These are phyloP conservation scores for Macropis europaea DNA, from an alignment of 2,888 invertebrate genomes.

Conservation along the genomic window DNA sequence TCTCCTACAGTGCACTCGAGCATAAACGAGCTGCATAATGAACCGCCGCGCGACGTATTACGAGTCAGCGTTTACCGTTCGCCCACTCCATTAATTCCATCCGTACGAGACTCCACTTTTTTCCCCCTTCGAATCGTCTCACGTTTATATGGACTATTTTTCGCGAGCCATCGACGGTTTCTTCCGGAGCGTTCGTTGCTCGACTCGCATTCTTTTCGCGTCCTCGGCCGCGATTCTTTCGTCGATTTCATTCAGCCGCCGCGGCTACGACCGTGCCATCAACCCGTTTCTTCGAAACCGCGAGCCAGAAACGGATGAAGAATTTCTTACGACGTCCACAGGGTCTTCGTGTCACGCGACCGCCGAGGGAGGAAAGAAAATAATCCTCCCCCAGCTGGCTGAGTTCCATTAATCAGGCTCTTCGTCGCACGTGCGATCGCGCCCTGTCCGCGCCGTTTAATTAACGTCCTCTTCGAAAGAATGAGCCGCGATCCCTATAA, in stretches of 20 bases:
- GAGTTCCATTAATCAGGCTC: constrained; percentile 61
- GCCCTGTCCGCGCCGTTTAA: constrained; percentile 61
- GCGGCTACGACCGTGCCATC: too few relatives aligned
- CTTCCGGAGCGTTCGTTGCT: too few relatives aligned
- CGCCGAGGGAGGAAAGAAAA: constrained; percentile 39
- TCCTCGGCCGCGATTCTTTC: neutral
- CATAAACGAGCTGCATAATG: constrained; percentile 42
- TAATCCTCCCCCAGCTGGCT: constrained; percentile 46
- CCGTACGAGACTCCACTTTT: constrained; percentile 4
- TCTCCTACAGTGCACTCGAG: constrained; percentile 23
- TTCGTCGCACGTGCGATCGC: constrained; percentile 56
- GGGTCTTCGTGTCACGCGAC: constrained; percentile 40
- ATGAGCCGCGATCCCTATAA: constrained; percentile 53
- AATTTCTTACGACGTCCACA: constrained; percentile 32
- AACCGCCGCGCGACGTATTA: constrained; percentile 27
- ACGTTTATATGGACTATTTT: neutral
- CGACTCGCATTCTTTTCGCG: too few relatives aligned
- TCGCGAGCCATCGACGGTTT: too few relatives aligned
- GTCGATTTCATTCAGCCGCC: neutral
- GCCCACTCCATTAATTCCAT: constrained; percentile 4
- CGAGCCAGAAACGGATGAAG: too few relatives aligned
- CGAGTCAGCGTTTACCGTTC: constrained; percentile 18
- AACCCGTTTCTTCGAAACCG: neutral
- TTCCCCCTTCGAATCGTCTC: neutral
- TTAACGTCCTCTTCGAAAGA: constrained; percentile 61